Percentiles rank a stretch among this genome's conserved stretches.
Conservation (phyloP, 2,797 vertebrate species). For the Halcyon chelicuti region DNA sequence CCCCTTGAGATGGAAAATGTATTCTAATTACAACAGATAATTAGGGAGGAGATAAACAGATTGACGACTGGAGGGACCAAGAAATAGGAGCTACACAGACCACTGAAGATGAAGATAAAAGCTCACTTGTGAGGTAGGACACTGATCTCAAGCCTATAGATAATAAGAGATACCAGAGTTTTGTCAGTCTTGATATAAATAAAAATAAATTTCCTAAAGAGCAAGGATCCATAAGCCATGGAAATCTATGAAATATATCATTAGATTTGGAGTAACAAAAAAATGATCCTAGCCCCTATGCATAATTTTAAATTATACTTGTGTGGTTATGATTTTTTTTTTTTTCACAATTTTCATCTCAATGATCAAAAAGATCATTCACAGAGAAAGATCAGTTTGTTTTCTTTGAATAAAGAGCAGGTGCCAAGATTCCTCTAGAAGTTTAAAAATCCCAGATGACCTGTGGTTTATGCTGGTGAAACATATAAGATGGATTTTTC, state of each 20-base stretch:
- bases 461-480: neutral
- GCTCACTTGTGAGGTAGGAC: neutral
- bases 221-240: neutral
- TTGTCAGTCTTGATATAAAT: neutral
- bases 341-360: neutral
- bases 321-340: neutral
- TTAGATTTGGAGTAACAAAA: neutral
- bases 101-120: neutral
- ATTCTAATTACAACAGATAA: constrained; percentile 69
- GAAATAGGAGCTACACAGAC: neutral
- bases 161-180: neutral
- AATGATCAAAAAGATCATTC: neutral
- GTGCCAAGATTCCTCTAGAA: neutral
- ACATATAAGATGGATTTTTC: constrained; percentile 13
- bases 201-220: neutral
- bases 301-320: neutral
- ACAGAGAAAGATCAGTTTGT: neutral
- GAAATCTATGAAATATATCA: neutral
- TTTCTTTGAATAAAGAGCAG: constrained; percentile 1
- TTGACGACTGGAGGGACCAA: constrained; percentile 41
- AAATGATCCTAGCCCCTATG: neutral
- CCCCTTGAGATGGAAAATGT: constrained; percentile 58
- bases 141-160: neutral
- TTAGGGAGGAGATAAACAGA: constrained; percentile 72
- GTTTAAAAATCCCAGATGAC: constrained; percentile 30